Percentiles rank a stretch among this genome's conserved stretches.
phyloP scores from a whole-genome alignment of 2,888 invertebrate genomes.

The Pristionchus arcanus region DNA sequence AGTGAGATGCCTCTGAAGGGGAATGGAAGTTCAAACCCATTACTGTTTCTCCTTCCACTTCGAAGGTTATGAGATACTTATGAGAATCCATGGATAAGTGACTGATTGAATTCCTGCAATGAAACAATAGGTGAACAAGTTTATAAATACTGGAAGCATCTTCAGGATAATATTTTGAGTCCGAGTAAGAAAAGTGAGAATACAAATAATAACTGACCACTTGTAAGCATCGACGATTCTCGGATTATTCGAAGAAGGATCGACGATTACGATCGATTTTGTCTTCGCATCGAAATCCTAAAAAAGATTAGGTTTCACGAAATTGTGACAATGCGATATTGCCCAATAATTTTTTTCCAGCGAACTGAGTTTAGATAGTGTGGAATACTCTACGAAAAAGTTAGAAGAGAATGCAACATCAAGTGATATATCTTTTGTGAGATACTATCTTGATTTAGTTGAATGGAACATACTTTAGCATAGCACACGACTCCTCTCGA shows the following conservation, averaged over 20 bases:
- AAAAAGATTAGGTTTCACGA: not conserved
- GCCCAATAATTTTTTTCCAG: too few species aligned
- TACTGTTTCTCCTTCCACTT: not conserved
- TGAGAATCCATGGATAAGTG: not conserved
- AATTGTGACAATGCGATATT: too few species aligned
- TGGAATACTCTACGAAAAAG: too few species aligned
- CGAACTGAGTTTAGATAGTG: too few species aligned
- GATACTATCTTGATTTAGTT: too few species aligned
- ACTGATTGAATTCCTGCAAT: slow-evolving; percentile 12
- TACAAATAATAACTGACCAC: not conserved
- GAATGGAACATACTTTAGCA: not conserved
- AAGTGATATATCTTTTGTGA: too few species aligned
- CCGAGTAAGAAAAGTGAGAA: not conserved
- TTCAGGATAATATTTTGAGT: too few species aligned
- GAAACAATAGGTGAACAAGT: not conserved
- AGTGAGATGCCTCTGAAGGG: not conserved
- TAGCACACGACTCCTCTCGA: slow-evolving; percentile 47
- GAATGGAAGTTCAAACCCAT: slow-evolving; percentile 52
- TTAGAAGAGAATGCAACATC: too few species aligned
- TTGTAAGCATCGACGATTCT: slow-evolving; percentile 12
- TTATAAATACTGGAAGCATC: not conserved
- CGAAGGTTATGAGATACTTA: slow-evolving; percentile 39
- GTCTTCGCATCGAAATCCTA: slow-evolving; percentile 25
- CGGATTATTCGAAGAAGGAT: not conserved
- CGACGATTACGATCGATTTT: slow-evolving; percentile 30